phyloP scores from a whole-genome alignment of 2,797 vertebrate species.

The Triplophysa yarkandensis region DNA sequence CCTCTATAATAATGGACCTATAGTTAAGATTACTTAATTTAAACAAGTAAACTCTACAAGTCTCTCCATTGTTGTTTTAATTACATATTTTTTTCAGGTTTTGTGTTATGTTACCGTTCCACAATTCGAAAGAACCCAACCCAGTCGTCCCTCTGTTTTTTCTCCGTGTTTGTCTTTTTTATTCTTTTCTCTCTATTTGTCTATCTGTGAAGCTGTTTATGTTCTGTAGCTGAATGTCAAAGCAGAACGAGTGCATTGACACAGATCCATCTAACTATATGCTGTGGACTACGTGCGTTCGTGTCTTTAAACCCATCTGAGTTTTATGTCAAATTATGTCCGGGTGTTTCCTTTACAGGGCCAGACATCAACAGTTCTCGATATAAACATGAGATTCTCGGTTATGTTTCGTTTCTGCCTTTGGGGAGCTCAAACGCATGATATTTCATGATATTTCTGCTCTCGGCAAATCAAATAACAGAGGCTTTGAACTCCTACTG shows the following conservation, averaged over 20 bases:
- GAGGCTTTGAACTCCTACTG: slow-evolving; percentile 31
- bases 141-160: slow-evolving; percentile 14
- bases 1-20: too few relatives aligned
- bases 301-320: background rate
- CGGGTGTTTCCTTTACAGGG: slow-evolving; percentile 1
- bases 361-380: slow-evolving; percentile 4
- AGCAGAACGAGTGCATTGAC: slow-evolving; percentile 21
- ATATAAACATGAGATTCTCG: background rate
- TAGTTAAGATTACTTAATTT: too few relatives aligned
- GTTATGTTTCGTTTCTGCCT: background rate
- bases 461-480: slow-evolving; percentile 33
- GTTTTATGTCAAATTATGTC: background rate
- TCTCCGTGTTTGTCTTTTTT: slow-evolving; percentile 16
- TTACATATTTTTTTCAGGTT: too few relatives aligned
- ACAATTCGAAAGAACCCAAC: slow-evolving; percentile 71
- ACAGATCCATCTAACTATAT: slow-evolving; percentile 12
- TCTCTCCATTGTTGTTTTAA: too few relatives aligned
- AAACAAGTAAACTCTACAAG: too few relatives aligned
- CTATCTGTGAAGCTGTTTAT: background rate
- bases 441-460: slow-evolving; percentile 38
- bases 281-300: background rate
- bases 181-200: background rate
- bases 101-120: slow-evolving; percentile 73
- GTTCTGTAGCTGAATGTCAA: slow-evolving; percentile 42
- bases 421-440: background rate